These are phyloP conservation scores for Hyles euphorbiae DNA, from an alignment of 1,140 invertebrate genomes.

Conservation along the genomic window DNA sequence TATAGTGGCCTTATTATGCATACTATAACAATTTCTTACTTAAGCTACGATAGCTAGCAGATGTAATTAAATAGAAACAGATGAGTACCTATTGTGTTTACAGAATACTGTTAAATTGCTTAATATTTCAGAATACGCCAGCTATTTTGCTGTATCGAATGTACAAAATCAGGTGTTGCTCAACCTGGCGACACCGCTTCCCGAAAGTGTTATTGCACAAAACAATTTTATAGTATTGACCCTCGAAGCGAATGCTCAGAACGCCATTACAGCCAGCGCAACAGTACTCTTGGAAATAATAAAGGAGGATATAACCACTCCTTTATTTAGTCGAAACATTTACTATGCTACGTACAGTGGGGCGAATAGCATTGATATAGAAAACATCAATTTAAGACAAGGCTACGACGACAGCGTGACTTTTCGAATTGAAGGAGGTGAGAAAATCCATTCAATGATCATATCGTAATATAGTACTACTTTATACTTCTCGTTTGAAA, in stretches of 20 bases:
- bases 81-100: not conserved
- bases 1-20: too few species aligned
- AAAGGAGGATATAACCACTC: slow-evolving; percentile 42
- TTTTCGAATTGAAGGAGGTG: slow-evolving; percentile 44
- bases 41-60: too few species aligned
- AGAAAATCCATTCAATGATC: slow-evolving; percentile 6
- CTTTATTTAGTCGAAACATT: slow-evolving; percentile 44
- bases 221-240: slow-evolving; percentile 40
- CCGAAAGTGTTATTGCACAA: slow-evolving; percentile 27
- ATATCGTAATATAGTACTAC: too few species aligned
- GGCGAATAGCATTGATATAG: slow-evolving; percentile 21
- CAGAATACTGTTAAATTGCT: not conserved
- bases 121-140: slow-evolving; percentile 29
- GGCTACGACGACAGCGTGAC: slow-evolving; percentile 36
- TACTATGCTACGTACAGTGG: slow-evolving; percentile 34
- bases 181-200: slow-evolving; percentile 17
- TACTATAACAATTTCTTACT: too few species aligned
- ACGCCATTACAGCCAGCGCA: slow-evolving; percentile 31
- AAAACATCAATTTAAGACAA: slow-evolving; percentile 39
- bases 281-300: slow-evolving; percentile 42
- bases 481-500: too few species aligned
- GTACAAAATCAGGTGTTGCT: slow-evolving; percentile 28
- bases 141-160: slow-evolving; percentile 24
- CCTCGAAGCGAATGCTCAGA: slow-evolving; percentile 32
- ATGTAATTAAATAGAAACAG: too few species aligned